These are phyloP conservation scores for Conopomorpha cramerella DNA, from an alignment of 1,140 invertebrate genomes.

Conservation along the genomic window DNA sequence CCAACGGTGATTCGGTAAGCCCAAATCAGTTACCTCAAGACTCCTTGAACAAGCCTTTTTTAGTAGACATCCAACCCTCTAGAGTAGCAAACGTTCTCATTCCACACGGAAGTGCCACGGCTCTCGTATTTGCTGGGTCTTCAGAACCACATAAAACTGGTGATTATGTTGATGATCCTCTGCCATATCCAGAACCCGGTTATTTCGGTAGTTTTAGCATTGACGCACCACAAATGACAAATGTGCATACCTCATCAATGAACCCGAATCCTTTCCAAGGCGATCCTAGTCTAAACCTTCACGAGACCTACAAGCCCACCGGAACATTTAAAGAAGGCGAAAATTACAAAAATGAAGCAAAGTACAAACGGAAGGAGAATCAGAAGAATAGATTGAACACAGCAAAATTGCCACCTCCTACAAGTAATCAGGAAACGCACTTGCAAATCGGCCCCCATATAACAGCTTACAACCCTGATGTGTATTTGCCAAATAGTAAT, in stretches of 20 bases:
- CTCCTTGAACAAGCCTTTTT: conserved; percentile 68
- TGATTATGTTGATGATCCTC: conserved; percentile 76
- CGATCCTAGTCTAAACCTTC: conserved; percentile 14
- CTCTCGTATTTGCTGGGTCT: conserved; percentile 73
- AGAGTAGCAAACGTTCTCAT: conserved; percentile 80
- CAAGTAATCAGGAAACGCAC: conserved; percentile 49
- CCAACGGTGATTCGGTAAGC: conserved; percentile 37
- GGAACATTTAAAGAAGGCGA: conserved; percentile 23
- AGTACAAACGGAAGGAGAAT: conserved; percentile 32
- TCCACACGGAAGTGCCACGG: conserved; percentile 74
- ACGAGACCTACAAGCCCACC: conserved; percentile 9
- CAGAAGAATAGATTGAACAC: conserved; percentile 19
- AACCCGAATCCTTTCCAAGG: conserved; percentile 25
- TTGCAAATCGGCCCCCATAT: conserved; percentile 46
- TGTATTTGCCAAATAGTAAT: conserved; percentile 20
- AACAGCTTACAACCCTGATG: conserved; percentile 40
- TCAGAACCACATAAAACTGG: conserved; percentile 74
- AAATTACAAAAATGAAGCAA: conserved; percentile 20
- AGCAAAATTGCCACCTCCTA: conserved; percentile 37
- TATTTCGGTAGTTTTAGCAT: conserved; percentile 65
- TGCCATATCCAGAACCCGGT: conserved; percentile 72
- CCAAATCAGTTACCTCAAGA: conserved; percentile 56
- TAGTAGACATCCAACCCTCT: conserved; percentile 79
- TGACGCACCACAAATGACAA: conserved; percentile 60
- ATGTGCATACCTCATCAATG: conserved; percentile 52